Evolutionary conservation across 2,113 vertebrate genomes (phyloP).

Genomic region (Hipposideros armiger): DNA sequence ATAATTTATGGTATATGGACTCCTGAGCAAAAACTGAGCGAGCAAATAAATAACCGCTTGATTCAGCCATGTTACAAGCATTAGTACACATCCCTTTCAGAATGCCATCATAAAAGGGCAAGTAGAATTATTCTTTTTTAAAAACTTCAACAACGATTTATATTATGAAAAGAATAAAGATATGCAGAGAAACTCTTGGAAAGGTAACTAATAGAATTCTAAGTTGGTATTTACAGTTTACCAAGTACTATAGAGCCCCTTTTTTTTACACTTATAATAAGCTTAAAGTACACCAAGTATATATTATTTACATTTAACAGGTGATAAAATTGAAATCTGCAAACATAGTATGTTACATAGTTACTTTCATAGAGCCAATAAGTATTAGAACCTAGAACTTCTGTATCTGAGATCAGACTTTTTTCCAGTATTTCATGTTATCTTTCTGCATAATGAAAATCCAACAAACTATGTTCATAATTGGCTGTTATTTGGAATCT

Average conservation of each 20-base stretch:
- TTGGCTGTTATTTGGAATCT: neutral
- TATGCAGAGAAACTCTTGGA: neutral
- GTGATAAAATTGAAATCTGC: neutral
- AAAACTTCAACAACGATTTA: conserved; percentile 4
- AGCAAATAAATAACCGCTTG: neutral
- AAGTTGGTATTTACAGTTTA: neutral
- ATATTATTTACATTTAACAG: neutral
- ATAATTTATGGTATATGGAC: neutral
- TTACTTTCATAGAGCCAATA: neutral
- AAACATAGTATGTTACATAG: neutral
- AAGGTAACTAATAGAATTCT: neutral
- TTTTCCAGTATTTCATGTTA: conserved; percentile 18
- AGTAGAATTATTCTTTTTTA: neutral
- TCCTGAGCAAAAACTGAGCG: conserved; percentile 9
- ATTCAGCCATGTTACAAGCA: neutral
- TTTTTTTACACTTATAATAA: conserved; percentile 1
- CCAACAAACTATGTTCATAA: neutral
- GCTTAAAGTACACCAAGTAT: neutral
- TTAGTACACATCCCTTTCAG: neutral
- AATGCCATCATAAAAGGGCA: neutral
- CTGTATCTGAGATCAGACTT: neutral
- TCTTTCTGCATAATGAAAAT: conserved; percentile 19
- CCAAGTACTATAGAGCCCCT: neutral
- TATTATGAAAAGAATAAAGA: conserved; percentile 16
- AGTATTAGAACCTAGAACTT: neutral